phyloP scores from a whole-genome alignment of 2,113 vertebrate genomes.

The Misgurnus mizolepis region DNA sequence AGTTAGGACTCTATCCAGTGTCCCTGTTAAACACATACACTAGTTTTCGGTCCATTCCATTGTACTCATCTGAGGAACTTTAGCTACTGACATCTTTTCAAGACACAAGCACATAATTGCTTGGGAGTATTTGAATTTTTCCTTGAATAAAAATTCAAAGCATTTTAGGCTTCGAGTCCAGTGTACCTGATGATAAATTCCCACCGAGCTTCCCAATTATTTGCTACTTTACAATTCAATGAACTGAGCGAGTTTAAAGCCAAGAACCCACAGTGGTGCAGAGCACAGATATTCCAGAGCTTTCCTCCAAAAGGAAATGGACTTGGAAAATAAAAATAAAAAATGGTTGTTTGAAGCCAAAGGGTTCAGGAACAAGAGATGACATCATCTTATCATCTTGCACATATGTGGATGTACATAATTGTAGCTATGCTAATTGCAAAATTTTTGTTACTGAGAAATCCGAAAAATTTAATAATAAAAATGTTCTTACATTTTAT shows the following conservation, averaged over 20 bases:
- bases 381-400: no score
- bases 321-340: neutral
- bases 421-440: no score
- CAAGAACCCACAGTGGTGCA: neutral
- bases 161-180: constrained; percentile 47
- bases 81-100: constrained; percentile 66
- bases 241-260: neutral
- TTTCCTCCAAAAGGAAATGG: neutral
- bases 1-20: constrained; percentile 42
- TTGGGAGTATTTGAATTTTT: constrained; percentile 61
- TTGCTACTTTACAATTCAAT: constrained; percentile 21
- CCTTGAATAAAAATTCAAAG: constrained; percentile 54
- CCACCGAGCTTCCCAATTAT: constrained; percentile 2
- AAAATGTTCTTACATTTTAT: neutral
- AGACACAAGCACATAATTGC: constrained; percentile 54
- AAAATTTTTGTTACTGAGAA: no score
- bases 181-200: constrained; percentile 45
- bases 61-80: constrained; percentile 63
- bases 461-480: no score
- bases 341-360: neutral
- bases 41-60: constrained; percentile 54
- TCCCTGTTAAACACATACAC: constrained; percentile 69
- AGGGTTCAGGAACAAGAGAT: neutral
- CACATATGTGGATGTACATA: no score
- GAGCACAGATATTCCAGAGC: neutral